Evolutionary conservation across 2,797 vertebrate genomes (phyloP).

Genomic region (Phataginus tetradactyla): DNA sequence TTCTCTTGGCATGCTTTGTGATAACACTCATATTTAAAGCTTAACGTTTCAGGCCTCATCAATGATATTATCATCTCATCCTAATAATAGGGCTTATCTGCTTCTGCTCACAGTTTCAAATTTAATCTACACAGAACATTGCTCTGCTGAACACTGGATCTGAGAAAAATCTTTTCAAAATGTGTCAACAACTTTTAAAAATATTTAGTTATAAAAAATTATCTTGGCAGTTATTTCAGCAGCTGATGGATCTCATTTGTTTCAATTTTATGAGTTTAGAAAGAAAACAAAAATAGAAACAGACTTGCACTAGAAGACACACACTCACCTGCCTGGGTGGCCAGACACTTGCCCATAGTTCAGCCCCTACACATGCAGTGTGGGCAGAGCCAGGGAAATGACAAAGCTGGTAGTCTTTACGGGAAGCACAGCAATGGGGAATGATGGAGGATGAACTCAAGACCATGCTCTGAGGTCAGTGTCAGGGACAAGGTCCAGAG

Average conservation of each 20-base stretch:
- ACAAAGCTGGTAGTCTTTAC: constrained; percentile 58
- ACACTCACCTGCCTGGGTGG: constrained; percentile 68
- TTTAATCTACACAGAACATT: constrained; percentile 9
- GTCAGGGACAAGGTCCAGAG: constrained; percentile 39
- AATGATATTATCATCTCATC: background rate
- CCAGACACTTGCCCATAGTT: constrained; percentile 74
- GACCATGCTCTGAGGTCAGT: constrained; percentile 52
- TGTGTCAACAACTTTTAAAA: background rate
- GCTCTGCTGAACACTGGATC: constrained; percentile 15
- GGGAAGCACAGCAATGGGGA: constrained; percentile 35
- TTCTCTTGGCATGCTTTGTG: background rate
- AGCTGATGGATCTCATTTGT: constrained; percentile 5
- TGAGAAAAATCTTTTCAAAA: constrained; percentile 45
- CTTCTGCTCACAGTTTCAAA: constrained; percentile 39
- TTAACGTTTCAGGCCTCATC: constrained; percentile 6
- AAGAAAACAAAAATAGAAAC: constrained; percentile 51
- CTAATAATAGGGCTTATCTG: background rate
- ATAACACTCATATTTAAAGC: constrained; percentile 29
- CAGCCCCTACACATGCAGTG: constrained; percentile 67
- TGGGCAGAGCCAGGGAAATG: constrained; percentile 67
- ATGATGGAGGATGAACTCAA: constrained; percentile 53
- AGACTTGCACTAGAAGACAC: constrained; percentile 62
- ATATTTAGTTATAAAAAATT: constrained; percentile 37
- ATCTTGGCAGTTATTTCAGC: constrained; percentile 46
- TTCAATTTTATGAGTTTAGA: constrained; percentile 36